Percentiles rank a stretch among this genome's conserved stretches.
These are phyloP conservation scores for Thamnaconus septentrionalis DNA, from an alignment of 2,113 vertebrate species.

Conservation along the genomic window DNA sequence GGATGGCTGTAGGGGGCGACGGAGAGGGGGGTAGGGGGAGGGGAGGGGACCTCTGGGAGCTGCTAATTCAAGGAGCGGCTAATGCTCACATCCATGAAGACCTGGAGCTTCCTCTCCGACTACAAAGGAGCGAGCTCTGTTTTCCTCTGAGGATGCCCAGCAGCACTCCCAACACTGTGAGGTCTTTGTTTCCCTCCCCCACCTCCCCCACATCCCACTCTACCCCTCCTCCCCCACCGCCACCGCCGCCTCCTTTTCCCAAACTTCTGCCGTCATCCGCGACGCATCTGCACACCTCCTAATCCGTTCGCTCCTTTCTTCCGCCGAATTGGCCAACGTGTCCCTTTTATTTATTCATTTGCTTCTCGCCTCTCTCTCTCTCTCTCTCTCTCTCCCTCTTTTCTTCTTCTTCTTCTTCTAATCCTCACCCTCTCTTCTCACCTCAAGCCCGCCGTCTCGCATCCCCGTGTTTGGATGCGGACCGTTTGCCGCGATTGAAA, in stretches of 20 bases:
- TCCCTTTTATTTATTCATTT: slow-evolving; percentile 59
- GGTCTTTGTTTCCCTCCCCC: slow-evolving; percentile 59
- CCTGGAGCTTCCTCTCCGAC: slow-evolving; percentile 60
- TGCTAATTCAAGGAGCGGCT: slow-evolving; percentile 60
- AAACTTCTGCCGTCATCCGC: too few species aligned
- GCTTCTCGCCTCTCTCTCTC: slow-evolving; percentile 16
- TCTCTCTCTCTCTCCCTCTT: background rate
- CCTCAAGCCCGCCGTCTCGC: slow-evolving; percentile 5
- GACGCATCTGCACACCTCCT: slow-evolving; percentile 50
- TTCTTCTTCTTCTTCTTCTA: slow-evolving; percentile 1
- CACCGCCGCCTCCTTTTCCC: too few species aligned
- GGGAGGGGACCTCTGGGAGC: slow-evolving; percentile 41
- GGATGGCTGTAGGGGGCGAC: slow-evolving; percentile 32
- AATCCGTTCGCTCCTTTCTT: slow-evolving; percentile 48
- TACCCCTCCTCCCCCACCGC: slow-evolving; percentile 28
- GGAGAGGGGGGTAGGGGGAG: slow-evolving; percentile 33
- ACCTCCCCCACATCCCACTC: slow-evolving; percentile 17
- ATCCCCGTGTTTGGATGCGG: too few species aligned
- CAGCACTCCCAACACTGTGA: slow-evolving; percentile 65
- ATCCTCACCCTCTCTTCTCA: slow-evolving; percentile 8
- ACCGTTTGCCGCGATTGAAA: too few species aligned
- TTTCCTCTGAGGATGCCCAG: slow-evolving; percentile 66
- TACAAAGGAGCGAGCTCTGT: slow-evolving; percentile 61
- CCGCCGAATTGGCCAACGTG: slow-evolving; percentile 32
- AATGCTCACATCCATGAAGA: slow-evolving; percentile 62